Percentiles rank a stretch among this genome's conserved stretches.
Evolutionary conservation across 2,113 vertebrate species (phyloP).

Genomic region (Prunella himalayana): DNA sequence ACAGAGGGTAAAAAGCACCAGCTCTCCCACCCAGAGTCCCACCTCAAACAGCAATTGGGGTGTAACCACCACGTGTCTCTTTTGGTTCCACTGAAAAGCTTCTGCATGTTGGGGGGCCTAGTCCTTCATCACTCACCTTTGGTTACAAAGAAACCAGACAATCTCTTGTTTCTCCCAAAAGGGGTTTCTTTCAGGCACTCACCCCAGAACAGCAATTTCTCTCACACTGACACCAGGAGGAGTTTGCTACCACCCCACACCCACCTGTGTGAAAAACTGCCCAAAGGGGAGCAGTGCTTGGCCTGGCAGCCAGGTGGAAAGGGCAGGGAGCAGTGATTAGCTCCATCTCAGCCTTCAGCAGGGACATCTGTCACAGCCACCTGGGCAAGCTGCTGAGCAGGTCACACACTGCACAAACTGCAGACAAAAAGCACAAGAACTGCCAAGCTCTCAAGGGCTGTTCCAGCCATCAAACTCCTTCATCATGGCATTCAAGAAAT

Average conservation of each 20-base stretch:
- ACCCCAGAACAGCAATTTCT: not conserved
- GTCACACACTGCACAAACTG: not conserved
- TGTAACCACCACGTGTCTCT: accelerated
- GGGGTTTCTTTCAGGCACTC: not conserved
- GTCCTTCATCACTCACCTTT: not conserved
- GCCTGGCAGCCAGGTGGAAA: not conserved
- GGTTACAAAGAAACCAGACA: not conserved
- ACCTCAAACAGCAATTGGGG: not conserved
- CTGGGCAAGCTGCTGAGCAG: not conserved
- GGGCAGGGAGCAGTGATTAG: not conserved
- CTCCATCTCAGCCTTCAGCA: not conserved
- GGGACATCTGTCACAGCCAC: not conserved
- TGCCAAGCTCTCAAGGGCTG: not conserved
- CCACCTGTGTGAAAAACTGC: not conserved
- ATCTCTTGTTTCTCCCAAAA: not conserved
- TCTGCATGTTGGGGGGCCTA: accelerated
- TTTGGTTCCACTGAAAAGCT: not conserved
- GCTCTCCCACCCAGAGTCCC: not conserved
- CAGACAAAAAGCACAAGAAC: not conserved
- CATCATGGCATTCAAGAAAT: not conserved
- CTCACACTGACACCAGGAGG: not conserved
- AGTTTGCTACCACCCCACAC: not conserved
- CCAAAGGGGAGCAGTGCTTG: not conserved
- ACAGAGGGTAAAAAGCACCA: not conserved
- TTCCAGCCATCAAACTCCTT: not conserved